phyloP scores from a whole-genome alignment of 2,113 vertebrate species.

The Bufo bufo region DNA sequence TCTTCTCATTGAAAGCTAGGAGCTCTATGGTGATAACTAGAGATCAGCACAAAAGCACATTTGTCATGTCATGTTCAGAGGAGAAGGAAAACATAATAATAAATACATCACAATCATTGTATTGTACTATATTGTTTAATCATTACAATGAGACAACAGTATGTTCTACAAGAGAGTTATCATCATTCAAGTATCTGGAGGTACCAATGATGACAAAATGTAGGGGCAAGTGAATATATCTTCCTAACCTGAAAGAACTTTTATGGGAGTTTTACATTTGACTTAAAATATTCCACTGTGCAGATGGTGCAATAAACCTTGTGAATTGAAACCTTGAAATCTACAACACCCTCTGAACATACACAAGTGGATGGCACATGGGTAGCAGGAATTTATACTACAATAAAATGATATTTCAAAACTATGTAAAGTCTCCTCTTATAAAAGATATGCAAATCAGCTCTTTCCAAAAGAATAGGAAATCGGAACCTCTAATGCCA shows the following conservation, averaged over 20 bases:
- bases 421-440: no score
- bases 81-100: neutral
- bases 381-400: neutral
- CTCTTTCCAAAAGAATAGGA: no score
- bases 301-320: conserved; percentile 34
- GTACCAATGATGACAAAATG: neutral
- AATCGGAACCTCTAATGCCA: no score
- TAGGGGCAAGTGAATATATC: neutral
- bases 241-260: neutral
- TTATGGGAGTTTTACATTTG: conserved; percentile 16
- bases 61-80: neutral
- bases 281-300: conserved; percentile 10
- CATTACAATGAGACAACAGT: neutral
- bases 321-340: neutral
- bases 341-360: neutral
- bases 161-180: neutral
- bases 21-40: neutral
- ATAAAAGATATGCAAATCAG: no score
- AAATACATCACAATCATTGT: conserved; percentile 3
- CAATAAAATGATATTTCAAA: neutral
- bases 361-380: neutral
- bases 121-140: neutral
- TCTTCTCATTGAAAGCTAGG: neutral
- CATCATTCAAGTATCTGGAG: neutral
- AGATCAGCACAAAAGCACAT: neutral